Conservation (phyloP, 2,888 invertebrate genomes). For the Tuberolachnus salignus region DNA sequence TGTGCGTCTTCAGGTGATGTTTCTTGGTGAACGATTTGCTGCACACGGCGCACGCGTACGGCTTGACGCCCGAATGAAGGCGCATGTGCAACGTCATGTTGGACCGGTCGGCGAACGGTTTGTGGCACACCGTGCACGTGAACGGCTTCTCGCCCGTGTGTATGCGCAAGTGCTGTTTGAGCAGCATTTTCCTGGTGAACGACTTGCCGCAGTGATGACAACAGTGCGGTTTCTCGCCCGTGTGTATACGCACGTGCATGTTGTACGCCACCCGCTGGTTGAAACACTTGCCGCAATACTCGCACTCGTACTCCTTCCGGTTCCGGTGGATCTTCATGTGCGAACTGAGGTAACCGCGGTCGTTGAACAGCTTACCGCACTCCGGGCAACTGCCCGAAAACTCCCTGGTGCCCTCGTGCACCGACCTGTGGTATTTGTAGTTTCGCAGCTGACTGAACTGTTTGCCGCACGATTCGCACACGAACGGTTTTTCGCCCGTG, state of each 20-base stretch:
- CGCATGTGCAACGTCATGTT: constrained; percentile 84
- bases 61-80: constrained; percentile 81
- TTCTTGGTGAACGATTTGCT: constrained; percentile 84
- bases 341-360: constrained; percentile 81
- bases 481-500: constrained; percentile 68
- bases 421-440: constrained; percentile 80
- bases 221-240: constrained; percentile 69
- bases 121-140: constrained; percentile 79
- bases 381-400: constrained; percentile 77
- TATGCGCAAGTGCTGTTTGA: constrained; percentile 82
- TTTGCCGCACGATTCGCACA: constrained; percentile 79
- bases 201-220: constrained; percentile 79
- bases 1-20: constrained; percentile 82
- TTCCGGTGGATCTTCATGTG: constrained; percentile 84
- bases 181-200: constrained; percentile 83
- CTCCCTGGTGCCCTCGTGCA: constrained; percentile 82
- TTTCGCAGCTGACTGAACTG: constrained; percentile 82
- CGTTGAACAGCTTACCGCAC: constrained; percentile 84
- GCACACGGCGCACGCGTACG: constrained; percentile 72
- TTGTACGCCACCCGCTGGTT: constrained; percentile 87
- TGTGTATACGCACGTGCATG: constrained; percentile 84
- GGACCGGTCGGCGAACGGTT: constrained; percentile 82
- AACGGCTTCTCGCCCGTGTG: constrained; percentile 79
- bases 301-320: constrained; percentile 79
- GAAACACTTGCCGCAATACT: constrained; percentile 81